Evolutionary conservation across 1,140 invertebrate species (phyloP).

Genomic region (Zaprionus africanus): DNA sequence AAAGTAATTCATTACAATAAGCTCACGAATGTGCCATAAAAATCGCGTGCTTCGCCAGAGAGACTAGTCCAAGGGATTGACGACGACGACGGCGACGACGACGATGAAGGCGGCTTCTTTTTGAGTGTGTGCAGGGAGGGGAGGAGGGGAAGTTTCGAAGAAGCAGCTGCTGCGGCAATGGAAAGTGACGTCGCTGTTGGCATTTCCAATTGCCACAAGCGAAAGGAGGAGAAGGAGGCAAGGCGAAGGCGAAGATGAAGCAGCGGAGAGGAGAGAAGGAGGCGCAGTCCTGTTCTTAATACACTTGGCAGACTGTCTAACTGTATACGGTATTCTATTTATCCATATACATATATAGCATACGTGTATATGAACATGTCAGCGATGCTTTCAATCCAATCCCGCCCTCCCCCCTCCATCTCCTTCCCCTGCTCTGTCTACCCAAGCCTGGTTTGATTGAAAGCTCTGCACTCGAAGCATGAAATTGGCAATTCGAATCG

Average conservation of each 20-base stretch:
- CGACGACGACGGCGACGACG: background rate
- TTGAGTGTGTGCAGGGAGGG: background rate
- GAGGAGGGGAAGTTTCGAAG: background rate
- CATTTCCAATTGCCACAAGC: conserved; percentile 41
- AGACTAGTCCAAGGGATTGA: conserved; percentile 8
- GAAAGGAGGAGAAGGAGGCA: conserved; percentile 14
- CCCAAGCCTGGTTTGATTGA: conserved; percentile 52
- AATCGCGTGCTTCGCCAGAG: conserved; percentile 55
- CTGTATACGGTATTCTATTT: conserved; percentile 14
- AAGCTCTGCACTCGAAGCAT: conserved; percentile 68
- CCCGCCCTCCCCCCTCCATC: background rate
- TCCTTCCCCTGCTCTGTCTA: background rate
- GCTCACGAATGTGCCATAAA: conserved; percentile 84
- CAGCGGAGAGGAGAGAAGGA: background rate
- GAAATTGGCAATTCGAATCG: conserved; percentile 78
- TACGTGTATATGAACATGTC: conserved; percentile 40
- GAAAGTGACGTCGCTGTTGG: conserved; percentile 42
- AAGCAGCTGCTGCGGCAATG: conserved; percentile 19
- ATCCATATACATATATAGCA: conserved; percentile 10
- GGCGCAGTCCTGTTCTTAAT: conserved; percentile 21
- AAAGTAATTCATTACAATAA: conserved; percentile 84
- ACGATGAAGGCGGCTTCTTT: background rate
- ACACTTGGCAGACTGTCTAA: conserved; percentile 31
- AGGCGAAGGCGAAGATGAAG: background rate
- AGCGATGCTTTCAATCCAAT: conserved; percentile 8